phyloP scores from a whole-genome alignment of 2,888 invertebrate genomes.

The Aleiodes alternator region DNA sequence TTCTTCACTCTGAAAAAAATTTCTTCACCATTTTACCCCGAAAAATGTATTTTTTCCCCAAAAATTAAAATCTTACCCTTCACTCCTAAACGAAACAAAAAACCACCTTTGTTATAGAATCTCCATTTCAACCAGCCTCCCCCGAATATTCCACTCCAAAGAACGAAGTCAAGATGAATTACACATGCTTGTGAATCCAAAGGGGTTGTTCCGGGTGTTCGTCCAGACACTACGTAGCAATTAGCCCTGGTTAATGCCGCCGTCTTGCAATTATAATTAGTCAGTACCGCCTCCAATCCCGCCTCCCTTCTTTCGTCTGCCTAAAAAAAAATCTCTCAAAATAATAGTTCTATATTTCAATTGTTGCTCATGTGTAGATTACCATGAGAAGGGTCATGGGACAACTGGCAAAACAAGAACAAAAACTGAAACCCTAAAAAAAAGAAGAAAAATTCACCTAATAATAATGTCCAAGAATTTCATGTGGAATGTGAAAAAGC shows the following conservation, averaged over 20 bases:
- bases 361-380: neutral
- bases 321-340: conserved; percentile 35
- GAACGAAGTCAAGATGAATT: neutral
- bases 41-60: too few species aligned
- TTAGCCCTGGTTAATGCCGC: conserved; percentile 73
- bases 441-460: neutral
- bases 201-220: conserved; percentile 61
- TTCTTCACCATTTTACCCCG: too few species aligned
- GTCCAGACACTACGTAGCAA: conserved; percentile 72
- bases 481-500: conserved; percentile 41
- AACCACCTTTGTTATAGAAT: too few species aligned
- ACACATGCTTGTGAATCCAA: neutral
- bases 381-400: neutral
- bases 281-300: conserved; percentile 72
- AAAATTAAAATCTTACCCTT: too few species aligned
- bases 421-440: neutral
- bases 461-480: conserved; percentile 30
- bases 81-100: too few species aligned
- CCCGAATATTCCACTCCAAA: too few species aligned
- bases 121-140: too few species aligned
- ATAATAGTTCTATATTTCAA: conserved; percentile 18
- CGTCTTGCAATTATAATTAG: conserved; percentile 75
- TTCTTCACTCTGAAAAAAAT: too few species aligned
- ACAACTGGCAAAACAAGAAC: neutral
- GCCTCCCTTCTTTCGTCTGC: conserved; percentile 58